Evolutionary conservation across 2,888 invertebrate genomes (phyloP), one percentile per base, ranked within the genome.

Genomic region (Strigamia crassipes): DNA sequence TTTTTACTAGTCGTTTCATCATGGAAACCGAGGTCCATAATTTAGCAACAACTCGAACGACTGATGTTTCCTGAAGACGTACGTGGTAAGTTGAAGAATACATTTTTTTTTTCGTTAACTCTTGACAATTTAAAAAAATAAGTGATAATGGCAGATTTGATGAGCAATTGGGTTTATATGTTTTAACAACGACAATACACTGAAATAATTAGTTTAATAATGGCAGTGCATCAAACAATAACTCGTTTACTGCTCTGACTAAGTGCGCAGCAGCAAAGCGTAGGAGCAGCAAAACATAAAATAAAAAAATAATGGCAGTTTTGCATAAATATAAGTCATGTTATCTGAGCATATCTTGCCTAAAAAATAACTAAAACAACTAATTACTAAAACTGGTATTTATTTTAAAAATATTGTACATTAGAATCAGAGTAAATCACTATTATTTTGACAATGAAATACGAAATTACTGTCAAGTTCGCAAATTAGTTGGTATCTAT

Each of bases 11-110:
- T 73, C 73, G 31, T 73, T 73, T 73, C 1, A 73, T 31, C 73
- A 73, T 73, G 27, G 73, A 73, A 73, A 73, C 73, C 27, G 73
- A 73, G n/a, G 73, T 73, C 73, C 73, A 73, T 31, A 73, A 31
- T 73, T 73, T 73, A 1, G 73, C 73, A 31, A 73, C 73, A 27
- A 73, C 12, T 27, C 73, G 23, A 12, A 73, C 73, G n/a, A 73
- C 73, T 27, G 73, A 73, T 8, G 23, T 73, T 73, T 73, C 73
- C 12, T 73, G 31, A 73, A 73, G 73, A 73, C 73, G 27, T 12
- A 73, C 73, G 31, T 73, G 73, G 15, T 73, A 73, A 15, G 73
- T 73, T 31, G 73, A 73, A 10, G 73, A 73, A 73, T 31, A 13
- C 31, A 73, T 73, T 9, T 56, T 56, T n/a, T n/a, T n/a, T 56